Conservation (phyloP, 2,113 vertebrate species). For the Catharus bicknelli region DNA sequence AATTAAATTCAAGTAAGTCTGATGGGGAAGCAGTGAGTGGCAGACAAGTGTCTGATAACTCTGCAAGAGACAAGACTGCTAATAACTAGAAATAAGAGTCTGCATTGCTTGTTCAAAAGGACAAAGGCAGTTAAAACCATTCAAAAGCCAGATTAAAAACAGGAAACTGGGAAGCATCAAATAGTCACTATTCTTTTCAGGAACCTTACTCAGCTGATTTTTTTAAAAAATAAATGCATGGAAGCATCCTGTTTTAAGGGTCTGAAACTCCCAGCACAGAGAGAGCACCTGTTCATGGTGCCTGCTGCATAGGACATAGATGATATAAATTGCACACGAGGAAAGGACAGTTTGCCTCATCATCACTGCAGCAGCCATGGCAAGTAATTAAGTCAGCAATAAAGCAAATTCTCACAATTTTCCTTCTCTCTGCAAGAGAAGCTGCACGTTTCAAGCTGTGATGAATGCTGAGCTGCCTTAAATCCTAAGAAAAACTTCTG, state of each 20-base stretch:
- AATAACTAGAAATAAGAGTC: neutral
- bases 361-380: fast-evolving
- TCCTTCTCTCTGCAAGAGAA: neutral
- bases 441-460: neutral
- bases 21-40: neutral
- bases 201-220: neutral
- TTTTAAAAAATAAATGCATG: neutral
- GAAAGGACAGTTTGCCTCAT: neutral
- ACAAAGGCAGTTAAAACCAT: neutral
- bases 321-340: fast-evolving
- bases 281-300: neutral
- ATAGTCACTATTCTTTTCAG: neutral
- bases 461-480: neutral
- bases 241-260: neutral
- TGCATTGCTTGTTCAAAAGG: neutral
- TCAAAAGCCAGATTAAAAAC: neutral
- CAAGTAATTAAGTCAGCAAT: neutral
- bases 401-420: neutral
- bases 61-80: neutral
- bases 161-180: neutral
- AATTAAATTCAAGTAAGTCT: neutral
- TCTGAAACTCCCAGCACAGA: neutral
- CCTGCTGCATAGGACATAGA: too few relatives aligned
- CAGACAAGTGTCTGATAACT: neutral
- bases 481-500: neutral